Evolutionary conservation across 2,113 vertebrate genomes (phyloP), one percentile per base, ranked within the genome.

Genomic region (Ageneiosus marmoratus): DNA sequence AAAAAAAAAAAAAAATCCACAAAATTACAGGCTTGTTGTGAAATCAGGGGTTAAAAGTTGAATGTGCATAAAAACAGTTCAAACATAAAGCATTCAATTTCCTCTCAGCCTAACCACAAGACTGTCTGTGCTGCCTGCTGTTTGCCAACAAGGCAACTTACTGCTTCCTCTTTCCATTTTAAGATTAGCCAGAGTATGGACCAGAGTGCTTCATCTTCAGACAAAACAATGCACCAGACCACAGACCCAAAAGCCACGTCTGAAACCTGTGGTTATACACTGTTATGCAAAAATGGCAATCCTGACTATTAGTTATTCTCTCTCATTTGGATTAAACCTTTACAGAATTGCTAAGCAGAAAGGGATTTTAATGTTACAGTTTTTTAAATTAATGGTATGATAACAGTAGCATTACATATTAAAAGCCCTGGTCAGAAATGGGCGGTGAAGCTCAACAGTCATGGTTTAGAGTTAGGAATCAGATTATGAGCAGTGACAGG

Each of bases 31-130:
- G 15, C 20, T 22, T 51, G 22, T 63, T 74, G n/a, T 9, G 8
- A 83, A 69, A 77, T 12, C 32, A 32, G 29, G 76, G 65, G 83
- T 87, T 87, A 69, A 84, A 84, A 87, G 86, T 84, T 87, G 74
- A 87, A 27, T 6, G 6, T 20, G 20, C n/a, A 51, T 75, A n/a
- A 83, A 76, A 67, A 5, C 81, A 72, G 29, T 15, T 29, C 74
- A 62, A 80, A 84, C 75, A 81, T 8, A 70, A 62, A 53, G 29
- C 76, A 82, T 85, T 87, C 80, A 22, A 70, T 87, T 87, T 87
- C 86, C 80, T 82, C 63, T 69, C 55, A 4, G 27, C 11, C 32
- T 34, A 82, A 82, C 80, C 83, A 63, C 86, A 83, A 79, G 62
- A 69, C 60, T 46, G 62, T 77, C 67, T 77, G 65, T 13, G 6